Conservation (phyloP, 1,140 invertebrate species). For the Papilio polytes region DNA sequence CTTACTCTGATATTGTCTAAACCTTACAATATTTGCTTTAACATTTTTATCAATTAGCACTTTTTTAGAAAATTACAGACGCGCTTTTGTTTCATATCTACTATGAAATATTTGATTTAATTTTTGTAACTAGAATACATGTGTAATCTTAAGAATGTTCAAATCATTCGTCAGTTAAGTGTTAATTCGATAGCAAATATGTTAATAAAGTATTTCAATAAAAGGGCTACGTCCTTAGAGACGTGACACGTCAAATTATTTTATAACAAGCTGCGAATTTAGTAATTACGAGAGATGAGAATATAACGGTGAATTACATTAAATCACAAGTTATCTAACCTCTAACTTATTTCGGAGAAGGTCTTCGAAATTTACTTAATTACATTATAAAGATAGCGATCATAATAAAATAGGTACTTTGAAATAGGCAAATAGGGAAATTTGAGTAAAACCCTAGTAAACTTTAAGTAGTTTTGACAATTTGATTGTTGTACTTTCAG, state of each 20-base stretch:
- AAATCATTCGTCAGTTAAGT: not conserved
- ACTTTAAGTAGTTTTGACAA: not conserved
- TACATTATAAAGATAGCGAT: slow-evolving; percentile 72
- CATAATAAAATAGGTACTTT: slow-evolving; percentile 58
- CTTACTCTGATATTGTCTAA: slow-evolving; percentile 48
- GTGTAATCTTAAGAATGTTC: not conserved
- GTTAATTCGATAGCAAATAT: not conserved
- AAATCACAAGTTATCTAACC: slow-evolving; percentile 64
- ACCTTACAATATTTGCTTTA: slow-evolving; percentile 20
- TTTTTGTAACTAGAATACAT: not conserved
- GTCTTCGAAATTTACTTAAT: slow-evolving; percentile 75
- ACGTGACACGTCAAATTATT: slow-evolving; percentile 43
- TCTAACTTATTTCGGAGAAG: slow-evolving; percentile 65
- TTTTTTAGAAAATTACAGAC: not conserved
- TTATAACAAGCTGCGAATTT: slow-evolving; percentile 52
- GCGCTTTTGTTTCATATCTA: not conserved
- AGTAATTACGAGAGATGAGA: slow-evolving; percentile 62
- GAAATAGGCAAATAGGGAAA: slow-evolving; percentile 44
- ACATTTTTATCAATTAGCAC: not conserved
- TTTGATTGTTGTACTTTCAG: not conserved
- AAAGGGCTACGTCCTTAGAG: slow-evolving; percentile 33
- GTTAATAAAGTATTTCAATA: not conserved
- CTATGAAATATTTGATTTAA: not conserved
- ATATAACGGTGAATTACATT: slow-evolving; percentile 64
- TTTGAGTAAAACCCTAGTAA: not conserved